Evolutionary conservation across 2,888 invertebrate species (phyloP), one percentile per base, ranked within the genome.

Genomic region (Drosophila longiperda): DNA sequence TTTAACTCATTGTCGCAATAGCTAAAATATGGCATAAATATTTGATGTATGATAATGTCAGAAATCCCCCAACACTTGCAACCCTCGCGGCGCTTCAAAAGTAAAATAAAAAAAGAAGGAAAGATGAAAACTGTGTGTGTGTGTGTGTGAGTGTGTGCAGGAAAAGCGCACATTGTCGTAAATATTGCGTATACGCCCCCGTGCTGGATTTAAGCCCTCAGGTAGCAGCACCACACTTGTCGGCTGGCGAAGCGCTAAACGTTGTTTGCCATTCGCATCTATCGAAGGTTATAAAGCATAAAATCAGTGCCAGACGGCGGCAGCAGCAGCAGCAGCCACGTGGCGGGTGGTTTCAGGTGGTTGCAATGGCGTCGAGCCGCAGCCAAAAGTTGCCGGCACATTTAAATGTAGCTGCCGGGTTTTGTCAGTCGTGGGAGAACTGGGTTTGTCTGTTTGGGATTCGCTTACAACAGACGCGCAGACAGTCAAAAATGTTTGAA

Each of bases 271-370:
- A 72, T 88, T 85, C 86, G 91, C 82, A 91, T 60, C 58, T 90
- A 90, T 92, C 87, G 88, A 87, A 84, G 91, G 91, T 92, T 91
- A 92, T 91, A 92, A 91, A 91, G 90, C 92, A 91, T 91, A 83
- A 91, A 91, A 91, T 92, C 91, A 91, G 89, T 87, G 91, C 90
- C 90, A 91, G 82, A 80, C 73, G 65, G 26, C 63, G 36, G 63
- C 61, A 63, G 38, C 17, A 45, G 15, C 23, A 20, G 7, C 23
- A 45, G 26, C 26, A 26, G 55, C 54, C 80, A 66, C 64, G 61
- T 53, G 66, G 48, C 38, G 32, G 45, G 26, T 55, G 67, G 33
- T 36, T 62, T 52, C 80, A 66, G 73, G 61, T 66, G 52, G 72
- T 60, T 64, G 52, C 20, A 57, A 20, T 59, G 78, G 74, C 83